Conservation (phyloP, 2,113 vertebrate species). For the Carollia perspicillata region DNA sequence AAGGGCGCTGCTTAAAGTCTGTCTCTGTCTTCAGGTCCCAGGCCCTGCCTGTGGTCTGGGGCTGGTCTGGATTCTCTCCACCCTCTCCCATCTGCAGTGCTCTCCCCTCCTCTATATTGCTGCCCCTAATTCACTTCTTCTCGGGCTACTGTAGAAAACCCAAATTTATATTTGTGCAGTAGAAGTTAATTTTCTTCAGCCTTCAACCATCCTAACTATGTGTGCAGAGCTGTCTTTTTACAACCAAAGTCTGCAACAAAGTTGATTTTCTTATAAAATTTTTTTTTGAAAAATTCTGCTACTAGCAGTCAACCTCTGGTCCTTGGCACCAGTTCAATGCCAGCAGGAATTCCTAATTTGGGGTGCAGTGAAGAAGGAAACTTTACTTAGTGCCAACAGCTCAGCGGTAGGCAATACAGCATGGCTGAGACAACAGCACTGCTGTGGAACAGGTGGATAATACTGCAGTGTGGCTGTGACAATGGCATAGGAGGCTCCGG, state of each 20-base stretch:
- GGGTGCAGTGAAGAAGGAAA: neutral
- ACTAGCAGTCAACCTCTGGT: neutral
- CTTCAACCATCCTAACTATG: neutral
- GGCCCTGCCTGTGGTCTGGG: neutral
- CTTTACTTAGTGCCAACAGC: neutral
- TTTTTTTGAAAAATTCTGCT: neutral
- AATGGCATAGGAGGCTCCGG: neutral
- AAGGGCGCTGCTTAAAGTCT: neutral
- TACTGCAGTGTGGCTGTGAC: neutral
- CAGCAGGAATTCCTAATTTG: neutral
- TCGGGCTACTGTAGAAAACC: neutral
- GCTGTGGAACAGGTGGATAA: neutral
- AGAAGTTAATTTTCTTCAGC: neutral
- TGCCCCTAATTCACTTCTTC: fast-evolving
- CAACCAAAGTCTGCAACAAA: neutral
- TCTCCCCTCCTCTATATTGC: neutral
- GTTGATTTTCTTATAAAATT: neutral
- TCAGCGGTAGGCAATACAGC: neutral
- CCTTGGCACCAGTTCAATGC: neutral
- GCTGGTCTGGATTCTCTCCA: fast-evolving
- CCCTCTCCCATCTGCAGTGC: fast-evolving
- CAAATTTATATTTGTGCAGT: neutral
- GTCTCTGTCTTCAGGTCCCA: neutral
- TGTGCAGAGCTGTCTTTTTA: neutral
- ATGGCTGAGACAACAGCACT: neutral